Evolutionary conservation across 2,888 invertebrate genomes (phyloP), one percentile per base, ranked within the genome.

Genomic region (Acrocyrtus sp.): DNA sequence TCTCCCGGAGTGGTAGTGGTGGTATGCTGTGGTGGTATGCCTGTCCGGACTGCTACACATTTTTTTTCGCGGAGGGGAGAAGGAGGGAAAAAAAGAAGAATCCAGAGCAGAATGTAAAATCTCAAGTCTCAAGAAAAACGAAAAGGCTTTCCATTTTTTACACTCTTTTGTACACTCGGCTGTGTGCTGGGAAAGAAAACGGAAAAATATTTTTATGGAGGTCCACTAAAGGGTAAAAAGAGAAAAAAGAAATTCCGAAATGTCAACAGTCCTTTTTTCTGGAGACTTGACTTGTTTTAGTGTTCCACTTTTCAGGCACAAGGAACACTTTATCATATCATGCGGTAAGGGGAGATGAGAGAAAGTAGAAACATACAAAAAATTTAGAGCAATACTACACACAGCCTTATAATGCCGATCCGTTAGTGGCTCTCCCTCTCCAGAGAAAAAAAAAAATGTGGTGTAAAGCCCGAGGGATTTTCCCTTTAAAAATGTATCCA

Each of bases 261-360:
- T 68, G 68, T 68, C 68, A 68, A 68, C 68, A 68, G 68, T 50
- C 43, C 60, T 68, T 68, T 67, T 48, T 60, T 60, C 57, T 50
- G 60, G 53, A 51, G 41, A 50, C 61, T 61, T 61, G 61, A 61
- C 61, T 61, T 61, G 61, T 39, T 51, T 61, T 61, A 53, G 34
- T 58, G 66, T 58, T 58, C 58, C 22, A 57, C 50, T 67, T 67
- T 58, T 47, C 29, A 50, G 54, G 65, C 51, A 51, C 51, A 62
- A 51, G 51, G n/a, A 56, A 51, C 58, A 67, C 41, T 67, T 51
- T 58, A 67, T 67, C 66, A 67, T 67, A 58, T 67, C 58, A 58
- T 67, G 66, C 58, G 66, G 66, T 58, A 41, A 48, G 34, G 48
- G 39, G n/a, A 53, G 34, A 39, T 15, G 21, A 58, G 47, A 47